Conservation (phyloP, 2,797 vertebrate species). For the Serranus cabrilla region DNA sequence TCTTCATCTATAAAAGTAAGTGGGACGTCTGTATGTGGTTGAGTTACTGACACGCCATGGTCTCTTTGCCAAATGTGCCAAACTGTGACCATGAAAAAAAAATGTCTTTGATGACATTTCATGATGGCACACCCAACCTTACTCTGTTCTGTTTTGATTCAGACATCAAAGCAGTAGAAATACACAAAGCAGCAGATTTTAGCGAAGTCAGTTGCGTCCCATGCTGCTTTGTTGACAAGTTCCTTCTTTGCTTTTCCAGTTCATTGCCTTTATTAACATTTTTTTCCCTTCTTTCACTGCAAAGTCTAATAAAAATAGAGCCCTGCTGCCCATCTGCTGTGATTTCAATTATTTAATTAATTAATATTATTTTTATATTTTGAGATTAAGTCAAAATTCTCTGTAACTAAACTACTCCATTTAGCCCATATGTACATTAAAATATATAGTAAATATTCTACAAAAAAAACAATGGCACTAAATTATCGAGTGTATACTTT, state of each 20-base stretch:
- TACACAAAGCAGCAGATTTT: conserved; percentile 28
- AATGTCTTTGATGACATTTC: conserved; percentile 23
- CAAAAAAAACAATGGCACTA: background rate
- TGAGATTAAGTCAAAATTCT: background rate
- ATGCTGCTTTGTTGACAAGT: conserved; percentile 13
- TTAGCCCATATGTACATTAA: background rate
- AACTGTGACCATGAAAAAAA: conserved; percentile 19
- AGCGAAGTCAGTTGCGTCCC: background rate
- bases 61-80: conserved; percentile 2
- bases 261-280: background rate
- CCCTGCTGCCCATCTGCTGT: background rate
- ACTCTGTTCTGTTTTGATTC: conserved; percentile 13
- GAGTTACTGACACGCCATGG: background rate
- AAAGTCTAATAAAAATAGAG: conserved; percentile 13
- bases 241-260: conserved; percentile 11
- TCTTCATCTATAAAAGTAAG: background rate
- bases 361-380: background rate
- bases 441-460: background rate
- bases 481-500: background rate
- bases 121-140: conserved; percentile 1
- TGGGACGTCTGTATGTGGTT: background rate
- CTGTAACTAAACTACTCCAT: background rate
- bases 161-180: conserved; percentile 42
- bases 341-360: background rate
- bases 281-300: background rate